A percentile compares a stretch with the other conserved stretches of the same genome.
phyloP scores from a whole-genome alignment of 2,888 invertebrate species.

The Lysandra coridon region DNA sequence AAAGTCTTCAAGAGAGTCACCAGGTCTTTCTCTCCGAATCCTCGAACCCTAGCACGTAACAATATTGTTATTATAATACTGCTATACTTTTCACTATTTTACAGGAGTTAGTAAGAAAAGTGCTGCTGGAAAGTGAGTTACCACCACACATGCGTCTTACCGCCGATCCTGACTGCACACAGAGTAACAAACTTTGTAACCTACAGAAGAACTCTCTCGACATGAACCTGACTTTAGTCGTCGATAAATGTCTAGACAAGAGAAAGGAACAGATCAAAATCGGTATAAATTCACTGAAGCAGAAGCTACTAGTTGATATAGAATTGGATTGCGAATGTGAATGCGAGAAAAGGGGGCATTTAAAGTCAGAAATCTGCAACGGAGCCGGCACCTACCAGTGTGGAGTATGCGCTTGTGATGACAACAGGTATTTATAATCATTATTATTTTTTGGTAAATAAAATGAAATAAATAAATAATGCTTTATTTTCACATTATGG shows the following conservation, averaged over 20 bases:
- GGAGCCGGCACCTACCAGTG: conserved; percentile 77
- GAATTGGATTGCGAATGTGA: conserved; percentile 87
- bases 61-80: no score
- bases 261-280: conserved; percentile 39
- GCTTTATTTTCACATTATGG: no score
- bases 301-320: conserved; percentile 83
- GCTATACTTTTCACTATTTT: no score
- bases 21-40: no score
- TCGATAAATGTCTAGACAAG: conserved; percentile 47
- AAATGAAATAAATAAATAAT: no score
- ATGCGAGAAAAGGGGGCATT: conserved; percentile 80
- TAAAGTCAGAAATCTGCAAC: conserved; percentile 62
- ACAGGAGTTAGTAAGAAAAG: conserved; percentile 48
- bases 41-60: no score
- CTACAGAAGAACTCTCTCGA: conserved; percentile 45
- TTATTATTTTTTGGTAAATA: not conserved
- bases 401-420: conserved; percentile 83
- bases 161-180: conserved; percentile 50
- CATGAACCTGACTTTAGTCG: conserved; percentile 49
- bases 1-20: no score
- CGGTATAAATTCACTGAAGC: conserved; percentile 83
- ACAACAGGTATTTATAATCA: conserved; percentile 49
- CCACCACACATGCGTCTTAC: conserved; percentile 48
- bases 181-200: conserved; percentile 46
- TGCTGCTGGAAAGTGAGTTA: conserved; percentile 43